Percentiles rank a stretch among this genome's conserved stretches.
phyloP scores from a whole-genome alignment of 2,113 vertebrate genomes.

The Lipotes vexillifer region DNA sequence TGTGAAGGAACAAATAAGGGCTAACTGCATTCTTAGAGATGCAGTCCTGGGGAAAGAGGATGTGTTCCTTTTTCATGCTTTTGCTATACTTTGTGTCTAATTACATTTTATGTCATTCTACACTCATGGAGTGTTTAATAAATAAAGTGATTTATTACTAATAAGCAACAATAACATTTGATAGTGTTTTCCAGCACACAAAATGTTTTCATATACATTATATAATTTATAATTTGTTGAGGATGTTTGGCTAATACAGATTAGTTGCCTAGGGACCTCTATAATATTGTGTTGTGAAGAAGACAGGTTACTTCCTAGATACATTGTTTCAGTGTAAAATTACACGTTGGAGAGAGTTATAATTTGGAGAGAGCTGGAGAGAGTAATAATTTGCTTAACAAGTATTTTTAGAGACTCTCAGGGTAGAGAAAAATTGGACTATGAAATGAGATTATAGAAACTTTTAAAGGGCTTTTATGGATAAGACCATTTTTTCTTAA shows the following conservation, averaged over 20 bases:
- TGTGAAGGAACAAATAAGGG: slow-evolving; percentile 24
- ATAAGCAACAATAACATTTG: slow-evolving; percentile 23
- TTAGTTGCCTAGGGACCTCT: slow-evolving; percentile 57
- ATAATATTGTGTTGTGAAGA: slow-evolving; percentile 50
- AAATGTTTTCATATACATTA: background rate
- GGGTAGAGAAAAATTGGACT: slow-evolving; percentile 39
- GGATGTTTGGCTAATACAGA: slow-evolving; percentile 66
- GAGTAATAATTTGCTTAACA: slow-evolving; percentile 55
- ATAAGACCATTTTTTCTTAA: background rate
- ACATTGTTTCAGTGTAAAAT: slow-evolving; percentile 62
- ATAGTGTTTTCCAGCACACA: background rate
- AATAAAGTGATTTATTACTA: slow-evolving; percentile 44
- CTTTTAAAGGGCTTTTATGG: slow-evolving; percentile 34
- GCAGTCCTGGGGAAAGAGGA: background rate
- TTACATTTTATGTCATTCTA: slow-evolving; percentile 60
- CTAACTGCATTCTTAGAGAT: slow-evolving; percentile 36
- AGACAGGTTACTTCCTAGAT: slow-evolving; percentile 29
- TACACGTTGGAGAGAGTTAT: slow-evolving; percentile 43
- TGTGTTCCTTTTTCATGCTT: slow-evolving; percentile 21
- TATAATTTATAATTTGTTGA: slow-evolving; percentile 44
- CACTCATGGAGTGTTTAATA: slow-evolving; percentile 66
- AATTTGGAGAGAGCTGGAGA: slow-evolving; percentile 3
- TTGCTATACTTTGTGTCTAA: slow-evolving; percentile 65
- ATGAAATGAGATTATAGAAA: slow-evolving; percentile 49
- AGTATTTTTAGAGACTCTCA: slow-evolving; percentile 30